Percentiles rank a stretch among this genome's conserved stretches.
Evolutionary conservation across 2,888 invertebrate genomes (phyloP).

Genomic region (Podabrus alpinus): DNA sequence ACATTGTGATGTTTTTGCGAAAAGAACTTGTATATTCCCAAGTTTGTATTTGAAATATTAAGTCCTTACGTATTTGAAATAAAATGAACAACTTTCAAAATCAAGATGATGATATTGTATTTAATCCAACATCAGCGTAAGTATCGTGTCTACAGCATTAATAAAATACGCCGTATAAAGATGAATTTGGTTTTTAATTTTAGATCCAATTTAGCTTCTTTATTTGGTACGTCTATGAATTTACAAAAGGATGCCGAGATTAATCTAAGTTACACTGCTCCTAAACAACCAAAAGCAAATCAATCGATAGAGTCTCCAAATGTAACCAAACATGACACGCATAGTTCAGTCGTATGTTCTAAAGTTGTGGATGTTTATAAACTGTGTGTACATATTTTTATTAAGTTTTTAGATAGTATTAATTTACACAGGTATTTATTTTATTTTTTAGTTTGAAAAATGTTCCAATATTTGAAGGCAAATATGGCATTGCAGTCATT

Average conservation of each 20-base stretch:
- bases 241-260: conserved; percentile 20
- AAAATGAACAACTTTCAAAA: neutral
- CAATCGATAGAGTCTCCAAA: conserved; percentile 18
- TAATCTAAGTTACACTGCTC: conserved; percentile 44
- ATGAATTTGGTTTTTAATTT: conserved; percentile 17
- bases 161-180: neutral
- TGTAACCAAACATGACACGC: conserved; percentile 24
- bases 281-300: conserved; percentile 43
- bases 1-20: too few relatives aligned
- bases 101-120: conserved; percentile 44
- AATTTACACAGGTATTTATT: neutral
- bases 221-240: conserved; percentile 37
- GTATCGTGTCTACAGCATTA: neutral
- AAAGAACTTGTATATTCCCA: too few relatives aligned
- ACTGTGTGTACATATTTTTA: conserved; percentile 37
- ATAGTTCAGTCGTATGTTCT: conserved; percentile 40
- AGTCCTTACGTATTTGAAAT: neutral
- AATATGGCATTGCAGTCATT: conserved; percentile 57
- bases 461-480: conserved; percentile 48
- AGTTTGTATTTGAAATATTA: neutral
- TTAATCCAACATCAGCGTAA: conserved; percentile 41
- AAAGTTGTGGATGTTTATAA: conserved; percentile 44
- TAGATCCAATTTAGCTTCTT: conserved; percentile 44
- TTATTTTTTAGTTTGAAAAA: conserved; percentile 43
- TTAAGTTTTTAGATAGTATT: neutral